Percentiles rank a stretch among this genome's conserved stretches.
These are phyloP conservation scores for Ciconia boyciana DNA, from an alignment of 2,113 vertebrate genomes.

Conservation along the genomic window DNA sequence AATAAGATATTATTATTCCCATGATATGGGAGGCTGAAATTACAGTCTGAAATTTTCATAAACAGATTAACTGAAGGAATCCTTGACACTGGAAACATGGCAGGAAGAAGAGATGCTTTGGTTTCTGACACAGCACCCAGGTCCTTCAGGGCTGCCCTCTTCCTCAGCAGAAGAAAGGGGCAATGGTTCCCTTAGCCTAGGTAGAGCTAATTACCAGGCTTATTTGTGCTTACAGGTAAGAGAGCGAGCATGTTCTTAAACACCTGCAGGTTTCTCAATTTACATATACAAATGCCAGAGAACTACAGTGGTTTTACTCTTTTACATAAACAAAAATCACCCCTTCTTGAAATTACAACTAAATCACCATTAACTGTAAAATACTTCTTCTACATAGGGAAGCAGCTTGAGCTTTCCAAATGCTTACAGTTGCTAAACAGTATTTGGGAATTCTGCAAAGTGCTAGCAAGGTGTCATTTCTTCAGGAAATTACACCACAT, in stretches of 20 bases:
- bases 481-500: not conserved
- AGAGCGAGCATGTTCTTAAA: not conserved
- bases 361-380: not conserved
- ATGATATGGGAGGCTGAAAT: not conserved
- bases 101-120: not conserved
- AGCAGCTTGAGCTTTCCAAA: not conserved
- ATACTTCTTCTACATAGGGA: not conserved
- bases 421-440: not conserved
- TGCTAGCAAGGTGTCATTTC: not conserved
- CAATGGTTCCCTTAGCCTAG: not conserved
- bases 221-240: not conserved
- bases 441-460: not conserved
- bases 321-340: not conserved
- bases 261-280: not conserved
- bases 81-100: not conserved
- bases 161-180: not conserved
- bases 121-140: not conserved
- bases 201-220: not conserved
- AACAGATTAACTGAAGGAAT: not conserved
- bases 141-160: not conserved
- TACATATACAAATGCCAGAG: not conserved
- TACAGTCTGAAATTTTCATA: not conserved
- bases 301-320: not conserved
- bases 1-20: not conserved
- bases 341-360: not conserved